A percentile compares a stretch with the other conserved stretches of the same genome.
Evolutionary conservation across 1,140 invertebrate species (phyloP).

Genomic region (Brachionus paranguensis): DNA sequence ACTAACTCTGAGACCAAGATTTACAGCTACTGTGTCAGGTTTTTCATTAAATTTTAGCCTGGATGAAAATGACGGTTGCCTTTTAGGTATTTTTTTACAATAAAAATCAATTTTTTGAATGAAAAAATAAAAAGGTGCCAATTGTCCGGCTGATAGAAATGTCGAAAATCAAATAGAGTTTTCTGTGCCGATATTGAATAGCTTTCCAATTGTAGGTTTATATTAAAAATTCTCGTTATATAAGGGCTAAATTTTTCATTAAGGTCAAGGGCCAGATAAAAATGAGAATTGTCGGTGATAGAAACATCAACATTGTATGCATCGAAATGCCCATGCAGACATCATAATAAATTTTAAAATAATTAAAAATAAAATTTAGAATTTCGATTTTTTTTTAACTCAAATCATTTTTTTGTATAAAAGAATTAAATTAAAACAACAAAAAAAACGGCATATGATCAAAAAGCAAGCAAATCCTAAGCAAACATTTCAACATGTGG

Average conservation of each 20-base stretch:
- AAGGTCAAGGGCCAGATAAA: background rate
- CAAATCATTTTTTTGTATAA: background rate
- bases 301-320: background rate
- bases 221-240: background rate
- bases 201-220: background rate
- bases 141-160: background rate
- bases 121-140: background rate
- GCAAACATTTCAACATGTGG: constrained; percentile 12
- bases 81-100: background rate
- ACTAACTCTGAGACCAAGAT: background rate
- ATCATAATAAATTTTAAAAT: background rate
- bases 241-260: background rate
- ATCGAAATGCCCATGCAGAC: constrained; percentile 1
- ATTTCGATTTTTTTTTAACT: background rate
- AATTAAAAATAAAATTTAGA: background rate
- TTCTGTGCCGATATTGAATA: background rate
- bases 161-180: constrained; percentile 23
- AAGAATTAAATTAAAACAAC: background rate
- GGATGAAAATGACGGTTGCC: background rate
- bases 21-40: background rate
- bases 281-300: background rate
- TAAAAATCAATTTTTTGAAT: background rate
- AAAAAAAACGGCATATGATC: constrained; percentile 9
- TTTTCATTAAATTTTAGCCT: background rate
- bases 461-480: constrained; percentile 14